Evolutionary conservation across 2,797 vertebrate species (phyloP).

Genomic region (Streptopelia turtur): DNA sequence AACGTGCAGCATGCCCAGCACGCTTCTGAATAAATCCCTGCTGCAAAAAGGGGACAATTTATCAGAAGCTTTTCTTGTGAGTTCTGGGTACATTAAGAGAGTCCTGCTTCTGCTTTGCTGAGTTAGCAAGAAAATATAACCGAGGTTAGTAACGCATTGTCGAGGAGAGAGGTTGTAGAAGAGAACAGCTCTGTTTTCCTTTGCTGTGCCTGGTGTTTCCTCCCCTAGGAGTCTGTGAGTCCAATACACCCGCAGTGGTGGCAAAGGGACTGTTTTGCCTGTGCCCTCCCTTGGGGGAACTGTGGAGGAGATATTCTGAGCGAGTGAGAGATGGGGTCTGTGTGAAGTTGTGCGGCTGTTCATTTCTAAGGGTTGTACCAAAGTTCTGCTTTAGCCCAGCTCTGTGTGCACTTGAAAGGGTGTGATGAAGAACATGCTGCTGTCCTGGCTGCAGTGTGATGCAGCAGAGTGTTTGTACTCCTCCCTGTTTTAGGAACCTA

Average conservation of each 20-base stretch:
- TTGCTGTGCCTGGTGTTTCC: background rate
- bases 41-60: background rate
- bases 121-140: background rate
- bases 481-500: background rate
- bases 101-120: background rate
- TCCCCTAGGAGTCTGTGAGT: background rate
- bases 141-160: background rate
- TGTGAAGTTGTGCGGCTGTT: background rate
- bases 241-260: fast-evolving
- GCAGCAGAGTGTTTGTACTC: background rate
- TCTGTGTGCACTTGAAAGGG: fast-evolving
- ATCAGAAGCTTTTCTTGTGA: fast-evolving
- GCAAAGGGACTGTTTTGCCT: background rate
- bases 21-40: background rate
- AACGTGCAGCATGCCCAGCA: background rate
- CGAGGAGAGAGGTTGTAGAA: background rate
- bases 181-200: background rate
- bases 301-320: background rate
- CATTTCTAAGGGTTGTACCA: background rate
- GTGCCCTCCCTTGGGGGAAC: background rate
- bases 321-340: background rate
- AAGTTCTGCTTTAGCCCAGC: background rate
- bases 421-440: fast-evolving
- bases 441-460: fast-evolving
- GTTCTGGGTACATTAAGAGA: background rate